Evolutionary conservation across 2,888 invertebrate species (phyloP).

Genomic region (Amphipoea lucens): DNA sequence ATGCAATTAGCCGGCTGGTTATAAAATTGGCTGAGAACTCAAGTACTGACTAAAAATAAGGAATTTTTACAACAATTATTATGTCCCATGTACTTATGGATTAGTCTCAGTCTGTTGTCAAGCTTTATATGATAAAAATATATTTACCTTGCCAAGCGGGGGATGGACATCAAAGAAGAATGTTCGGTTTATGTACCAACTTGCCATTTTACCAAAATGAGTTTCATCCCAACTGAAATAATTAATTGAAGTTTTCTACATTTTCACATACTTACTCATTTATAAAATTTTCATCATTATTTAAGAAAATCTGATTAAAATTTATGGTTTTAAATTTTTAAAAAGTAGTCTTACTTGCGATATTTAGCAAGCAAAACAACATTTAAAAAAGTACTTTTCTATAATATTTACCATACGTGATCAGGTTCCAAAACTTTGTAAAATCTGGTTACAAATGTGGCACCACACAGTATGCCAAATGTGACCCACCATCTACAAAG

Average conservation of each 20-base stretch:
- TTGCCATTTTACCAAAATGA: constrained; percentile 99
- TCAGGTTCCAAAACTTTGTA: constrained; percentile 97
- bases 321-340: background rate
- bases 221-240: constrained; percentile 98
- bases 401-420: constrained; percentile 95
- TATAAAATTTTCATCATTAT: background rate
- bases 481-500: constrained; percentile 91
- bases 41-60: background rate
- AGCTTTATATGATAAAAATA: background rate
- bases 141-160: constrained; percentile 96
- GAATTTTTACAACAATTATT: background rate
- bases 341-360: background rate
- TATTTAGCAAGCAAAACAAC: background rate
- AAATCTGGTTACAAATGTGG: constrained; percentile 94
- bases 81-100: background rate
- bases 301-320: background rate
- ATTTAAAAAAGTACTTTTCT: background rate
- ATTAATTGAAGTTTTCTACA: background rate
- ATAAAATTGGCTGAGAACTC: background rate
- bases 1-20: background rate
- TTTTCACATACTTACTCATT: background rate
- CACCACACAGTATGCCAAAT: constrained; percentile 91
- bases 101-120: background rate
- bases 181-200: constrained; percentile 99
- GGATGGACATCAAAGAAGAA: constrained; percentile 99